A percentile compares a stretch with the other conserved stretches of the same genome.
These are phyloP conservation scores for Tetrapedia diversipes DNA, from an alignment of 2,888 invertebrate species.

Conservation along the genomic window DNA sequence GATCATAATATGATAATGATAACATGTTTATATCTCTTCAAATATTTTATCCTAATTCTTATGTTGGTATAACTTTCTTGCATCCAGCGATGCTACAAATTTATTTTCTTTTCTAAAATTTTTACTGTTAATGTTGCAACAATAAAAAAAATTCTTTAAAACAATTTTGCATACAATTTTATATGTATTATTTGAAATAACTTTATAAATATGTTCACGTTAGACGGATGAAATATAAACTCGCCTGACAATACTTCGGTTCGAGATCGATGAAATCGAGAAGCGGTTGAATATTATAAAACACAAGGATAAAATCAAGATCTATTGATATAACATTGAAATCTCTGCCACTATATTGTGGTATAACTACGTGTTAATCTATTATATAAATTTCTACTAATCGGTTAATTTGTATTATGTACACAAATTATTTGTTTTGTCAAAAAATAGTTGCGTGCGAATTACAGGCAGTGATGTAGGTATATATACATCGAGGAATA, in stretches of 20 bases:
- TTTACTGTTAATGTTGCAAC: not conserved
- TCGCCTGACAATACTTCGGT: not conserved
- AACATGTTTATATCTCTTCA: no score
- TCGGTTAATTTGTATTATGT: not conserved
- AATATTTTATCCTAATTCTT: no score
- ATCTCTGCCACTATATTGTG: not conserved
- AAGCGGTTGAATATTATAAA: constrained; percentile 26
- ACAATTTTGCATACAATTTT: not conserved
- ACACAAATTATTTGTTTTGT: not conserved
- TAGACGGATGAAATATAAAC: constrained; percentile 40
- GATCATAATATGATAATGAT: no score
- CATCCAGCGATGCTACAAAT: not conserved
- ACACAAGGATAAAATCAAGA: constrained; percentile 32
- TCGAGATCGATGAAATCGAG: constrained; percentile 48
- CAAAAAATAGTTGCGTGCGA: not conserved
- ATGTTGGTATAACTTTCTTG: no score
- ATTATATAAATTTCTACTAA: not conserved
- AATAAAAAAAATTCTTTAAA: not conserved
- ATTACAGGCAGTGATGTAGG: no score
- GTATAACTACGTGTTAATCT: not conserved
- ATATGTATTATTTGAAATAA: not conserved
- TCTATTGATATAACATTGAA: not conserved
- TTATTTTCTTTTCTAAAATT: not conserved
- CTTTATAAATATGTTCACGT: constrained; percentile 18
- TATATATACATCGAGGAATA: not conserved